Evolutionary conservation across 2,888 invertebrate species (phyloP).

Genomic region (Podotricha telesiphe): DNA sequence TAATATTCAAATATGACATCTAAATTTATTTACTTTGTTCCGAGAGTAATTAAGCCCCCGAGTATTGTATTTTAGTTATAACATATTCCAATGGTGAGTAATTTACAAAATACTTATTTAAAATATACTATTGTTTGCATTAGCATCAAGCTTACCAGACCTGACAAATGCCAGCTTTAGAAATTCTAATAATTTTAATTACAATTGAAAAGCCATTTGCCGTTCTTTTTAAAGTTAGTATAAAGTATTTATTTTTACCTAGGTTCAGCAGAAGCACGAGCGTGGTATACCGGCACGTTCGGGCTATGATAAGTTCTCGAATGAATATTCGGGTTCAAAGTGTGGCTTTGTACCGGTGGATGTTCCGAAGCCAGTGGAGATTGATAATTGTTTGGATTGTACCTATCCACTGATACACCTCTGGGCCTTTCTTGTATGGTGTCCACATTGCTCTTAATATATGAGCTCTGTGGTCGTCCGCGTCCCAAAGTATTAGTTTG

Average conservation of each 20-base stretch:
- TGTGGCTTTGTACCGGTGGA: slow-evolving; percentile 77
- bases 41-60: no score
- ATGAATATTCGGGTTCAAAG: slow-evolving; percentile 69
- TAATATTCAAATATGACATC: no score
- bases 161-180: no score
- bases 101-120: no score
- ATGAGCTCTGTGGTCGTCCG: slow-evolving; percentile 71
- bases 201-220: no score
- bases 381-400: slow-evolving; percentile 74
- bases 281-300: slow-evolving; percentile 77
- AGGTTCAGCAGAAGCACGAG: slow-evolving; percentile 78
- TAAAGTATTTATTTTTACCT: slow-evolving; percentile 58
- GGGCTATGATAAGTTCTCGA: slow-evolving; percentile 70
- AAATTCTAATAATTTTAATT: no score
- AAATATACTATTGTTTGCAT: no score
- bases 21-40: no score
- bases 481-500: slow-evolving; percentile 73
- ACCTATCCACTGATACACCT: slow-evolving; percentile 77
- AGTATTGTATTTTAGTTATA: no score
- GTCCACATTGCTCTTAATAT: slow-evolving; percentile 58
- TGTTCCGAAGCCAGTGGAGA: slow-evolving; percentile 69
- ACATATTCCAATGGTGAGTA: no score
- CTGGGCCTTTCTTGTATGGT: slow-evolving; percentile 66
- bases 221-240: neutral
- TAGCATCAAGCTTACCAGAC: no score